phyloP scores from a whole-genome alignment of 2,113 vertebrate genomes.

The Gymnorhina tibicen region DNA sequence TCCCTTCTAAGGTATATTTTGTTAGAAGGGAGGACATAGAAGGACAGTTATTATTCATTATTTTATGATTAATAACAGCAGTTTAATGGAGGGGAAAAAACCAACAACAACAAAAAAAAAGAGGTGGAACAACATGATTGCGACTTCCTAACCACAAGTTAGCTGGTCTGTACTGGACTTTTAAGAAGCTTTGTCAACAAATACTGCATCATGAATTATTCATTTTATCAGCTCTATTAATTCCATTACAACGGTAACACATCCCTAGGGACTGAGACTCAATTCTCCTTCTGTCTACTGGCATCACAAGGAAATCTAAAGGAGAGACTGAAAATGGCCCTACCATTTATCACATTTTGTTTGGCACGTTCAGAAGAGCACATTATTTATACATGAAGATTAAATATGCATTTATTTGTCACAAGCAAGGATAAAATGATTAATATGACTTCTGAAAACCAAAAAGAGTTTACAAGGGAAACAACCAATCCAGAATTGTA shows the following conservation, averaged over 20 bases:
- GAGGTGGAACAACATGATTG: background rate
- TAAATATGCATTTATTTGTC: conserved; percentile 51
- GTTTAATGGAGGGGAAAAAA: background rate
- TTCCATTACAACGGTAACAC: background rate
- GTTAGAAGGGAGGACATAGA: background rate
- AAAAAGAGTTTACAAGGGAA: background rate
- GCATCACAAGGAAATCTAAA: conserved; percentile 39
- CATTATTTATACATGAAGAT: conserved; percentile 34
- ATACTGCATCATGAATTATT: background rate
- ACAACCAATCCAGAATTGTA: background rate
- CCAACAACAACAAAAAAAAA: background rate
- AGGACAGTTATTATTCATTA: background rate
- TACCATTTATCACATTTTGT: conserved; percentile 8
- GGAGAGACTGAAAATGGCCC: background rate
- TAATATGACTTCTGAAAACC: conserved; percentile 17
- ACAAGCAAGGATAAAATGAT: background rate
- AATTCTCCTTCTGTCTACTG: conserved; percentile 15
- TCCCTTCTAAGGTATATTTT: background rate
- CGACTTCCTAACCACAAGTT: background rate
- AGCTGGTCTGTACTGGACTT: background rate
- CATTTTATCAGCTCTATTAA: conserved; percentile 47
- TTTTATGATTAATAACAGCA: background rate
- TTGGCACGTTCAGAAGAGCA: conserved; percentile 6
- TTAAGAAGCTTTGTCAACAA: background rate
- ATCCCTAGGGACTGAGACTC: background rate